Conservation (phyloP, 2,113 vertebrate species). For the Scomber japonicus region DNA sequence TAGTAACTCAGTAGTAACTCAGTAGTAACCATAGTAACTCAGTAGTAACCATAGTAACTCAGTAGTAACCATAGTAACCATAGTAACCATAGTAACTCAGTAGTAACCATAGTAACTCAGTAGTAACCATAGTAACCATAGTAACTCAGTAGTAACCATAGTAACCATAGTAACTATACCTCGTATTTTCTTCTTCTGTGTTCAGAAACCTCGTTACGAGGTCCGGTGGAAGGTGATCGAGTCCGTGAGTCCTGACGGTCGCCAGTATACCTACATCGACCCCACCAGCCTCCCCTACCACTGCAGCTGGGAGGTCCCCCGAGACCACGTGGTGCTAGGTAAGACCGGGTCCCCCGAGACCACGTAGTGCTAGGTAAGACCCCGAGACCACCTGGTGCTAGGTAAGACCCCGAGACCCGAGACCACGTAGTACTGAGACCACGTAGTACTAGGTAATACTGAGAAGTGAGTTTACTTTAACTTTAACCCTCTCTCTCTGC, state of each 20-base stretch:
- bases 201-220: conserved; percentile 94
- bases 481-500: no score
- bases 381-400: no score
- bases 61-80: no score
- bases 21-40: background rate
- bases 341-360: no score
- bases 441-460: no score
- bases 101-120: background rate
- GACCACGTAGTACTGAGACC: no score
- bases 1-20: no score
- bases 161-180: no score
- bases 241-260: conserved; percentile 93
- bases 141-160: background rate
- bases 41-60: background rate
- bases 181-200: background rate
- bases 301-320: conserved; percentile 91
- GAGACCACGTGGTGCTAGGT: background rate
- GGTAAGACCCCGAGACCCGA: no score
- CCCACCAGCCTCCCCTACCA: conserved; percentile 92
- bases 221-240: conserved; percentile 96
- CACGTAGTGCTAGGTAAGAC: no score
- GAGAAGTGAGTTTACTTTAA: no score
- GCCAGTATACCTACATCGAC: conserved; percentile 92
- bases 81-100: background rate
- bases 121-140: background rate